Percentiles rank a stretch among this genome's conserved stretches.
Evolutionary conservation across 2,113 vertebrate species (phyloP).

Genomic region (Epinephelus cyanopodus): DNA sequence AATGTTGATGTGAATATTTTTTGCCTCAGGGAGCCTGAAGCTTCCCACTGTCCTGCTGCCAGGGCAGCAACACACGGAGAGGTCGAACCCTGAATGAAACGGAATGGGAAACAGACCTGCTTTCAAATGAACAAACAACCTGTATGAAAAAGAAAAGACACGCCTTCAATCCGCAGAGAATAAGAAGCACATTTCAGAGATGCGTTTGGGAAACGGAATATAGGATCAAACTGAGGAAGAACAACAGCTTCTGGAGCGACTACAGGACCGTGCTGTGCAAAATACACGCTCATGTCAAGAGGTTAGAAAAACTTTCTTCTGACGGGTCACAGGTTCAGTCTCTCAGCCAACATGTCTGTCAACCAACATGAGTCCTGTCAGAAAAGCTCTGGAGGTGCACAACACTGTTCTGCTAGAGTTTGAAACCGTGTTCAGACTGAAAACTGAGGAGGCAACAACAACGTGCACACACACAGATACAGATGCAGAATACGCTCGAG

Average conservation of each 20-base stretch:
- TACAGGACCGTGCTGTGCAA: not conserved
- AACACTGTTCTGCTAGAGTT: too few relatives aligned
- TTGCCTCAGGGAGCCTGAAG: not conserved
- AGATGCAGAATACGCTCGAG: too few relatives aligned
- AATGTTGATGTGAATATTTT: not conserved
- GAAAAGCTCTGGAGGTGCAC: too few relatives aligned
- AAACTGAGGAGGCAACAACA: too few relatives aligned
- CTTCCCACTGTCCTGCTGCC: too few relatives aligned
- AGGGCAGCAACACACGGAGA: too few relatives aligned
- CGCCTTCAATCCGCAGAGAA: not conserved
- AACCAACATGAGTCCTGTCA: not conserved
- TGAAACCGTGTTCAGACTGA: too few relatives aligned
- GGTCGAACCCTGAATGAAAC: too few relatives aligned
- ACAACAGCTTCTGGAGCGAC: not conserved
- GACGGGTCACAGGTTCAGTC: not conserved
- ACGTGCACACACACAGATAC: too few relatives aligned
- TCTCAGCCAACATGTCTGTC: not conserved
- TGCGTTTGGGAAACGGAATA: not conserved
- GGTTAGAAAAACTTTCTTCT: not conserved
- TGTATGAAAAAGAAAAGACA: not conserved
- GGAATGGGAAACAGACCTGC: not conserved
- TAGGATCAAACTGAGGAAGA: not conserved
- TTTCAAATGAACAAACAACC: not conserved
- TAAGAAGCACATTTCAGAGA: slow-evolving; percentile 24
- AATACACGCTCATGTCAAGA: not conserved